phyloP scores from a whole-genome alignment of 2,113 vertebrate species.

The Ptychochromis oligacanthus region DNA sequence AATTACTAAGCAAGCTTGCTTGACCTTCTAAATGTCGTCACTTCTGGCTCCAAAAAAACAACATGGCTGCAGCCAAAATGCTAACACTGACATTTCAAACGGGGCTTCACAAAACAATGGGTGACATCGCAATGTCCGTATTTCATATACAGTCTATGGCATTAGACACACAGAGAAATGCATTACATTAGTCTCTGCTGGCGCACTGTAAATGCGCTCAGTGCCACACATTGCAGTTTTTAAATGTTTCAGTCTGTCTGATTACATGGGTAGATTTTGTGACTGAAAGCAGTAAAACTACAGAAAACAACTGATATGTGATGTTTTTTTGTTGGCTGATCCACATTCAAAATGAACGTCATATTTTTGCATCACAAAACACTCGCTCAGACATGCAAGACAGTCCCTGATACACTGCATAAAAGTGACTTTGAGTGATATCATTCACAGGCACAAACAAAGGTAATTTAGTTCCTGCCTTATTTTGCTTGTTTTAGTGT shows the following conservation, averaged over 20 bases:
- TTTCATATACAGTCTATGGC: neutral
- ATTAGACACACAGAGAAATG: neutral
- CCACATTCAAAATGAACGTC: neutral
- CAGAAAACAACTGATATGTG: neutral
- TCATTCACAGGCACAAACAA: constrained; percentile 68
- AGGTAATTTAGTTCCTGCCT: constrained; percentile 76
- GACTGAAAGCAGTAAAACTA: neutral
- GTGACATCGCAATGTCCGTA: neutral
- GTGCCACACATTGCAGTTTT: neutral
- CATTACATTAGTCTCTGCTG: neutral
- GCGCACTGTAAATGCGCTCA: neutral
- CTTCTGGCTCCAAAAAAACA: accelerated
- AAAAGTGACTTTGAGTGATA: constrained; percentile 73
- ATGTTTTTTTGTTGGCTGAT: neutral
- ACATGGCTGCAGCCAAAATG: neutral
- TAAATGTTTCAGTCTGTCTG: neutral
- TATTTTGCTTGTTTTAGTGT: constrained; percentile 76
- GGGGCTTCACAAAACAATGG: neutral
- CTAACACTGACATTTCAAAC: neutral
- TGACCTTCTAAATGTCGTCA: neutral
- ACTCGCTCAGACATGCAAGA: constrained; percentile 21
- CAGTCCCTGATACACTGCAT: constrained; percentile 15
- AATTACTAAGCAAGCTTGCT: neutral
- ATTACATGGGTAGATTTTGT: neutral
- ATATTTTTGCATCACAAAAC: constrained; percentile 16